Percentiles rank a stretch among this genome's conserved stretches.
Conservation (phyloP, 2,888 invertebrate genomes). For the Eueremaeus valkanovi region DNA sequence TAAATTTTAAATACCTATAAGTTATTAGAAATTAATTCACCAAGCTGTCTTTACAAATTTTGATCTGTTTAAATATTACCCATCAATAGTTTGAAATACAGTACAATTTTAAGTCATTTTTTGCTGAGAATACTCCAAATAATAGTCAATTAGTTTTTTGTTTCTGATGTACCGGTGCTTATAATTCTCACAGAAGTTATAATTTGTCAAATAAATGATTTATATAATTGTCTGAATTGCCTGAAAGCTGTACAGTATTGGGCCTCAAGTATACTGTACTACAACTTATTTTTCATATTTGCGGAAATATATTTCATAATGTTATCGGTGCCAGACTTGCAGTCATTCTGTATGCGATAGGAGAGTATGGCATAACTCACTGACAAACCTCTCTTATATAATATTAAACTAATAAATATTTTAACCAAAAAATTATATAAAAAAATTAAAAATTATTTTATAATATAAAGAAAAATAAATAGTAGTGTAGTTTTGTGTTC, state of each 20-base stretch:
- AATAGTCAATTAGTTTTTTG: background rate
- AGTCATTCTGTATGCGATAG: constrained; percentile 2
- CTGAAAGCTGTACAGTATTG: background rate
- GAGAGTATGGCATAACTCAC: background rate
- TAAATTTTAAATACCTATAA: background rate
- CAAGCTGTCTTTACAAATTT: too few relatives aligned
- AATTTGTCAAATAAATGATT: too few relatives aligned
- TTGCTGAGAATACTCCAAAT: too few relatives aligned
- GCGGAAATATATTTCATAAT: background rate
- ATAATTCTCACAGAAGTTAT: background rate
- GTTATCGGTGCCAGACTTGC: constrained; percentile 15
- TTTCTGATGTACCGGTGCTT: background rate
- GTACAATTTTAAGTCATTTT: too few relatives aligned
- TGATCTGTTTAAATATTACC: too few relatives aligned
- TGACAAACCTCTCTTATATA: background rate
- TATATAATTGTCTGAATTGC: background rate
- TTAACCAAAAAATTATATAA: too few relatives aligned
- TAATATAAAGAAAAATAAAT: too few relatives aligned
- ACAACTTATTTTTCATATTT: background rate
- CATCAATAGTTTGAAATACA: too few relatives aligned
- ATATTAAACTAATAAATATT: background rate
- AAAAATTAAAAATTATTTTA: too few relatives aligned
- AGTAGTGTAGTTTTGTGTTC: background rate
- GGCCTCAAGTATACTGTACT: background rate
- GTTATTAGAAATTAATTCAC: background rate